A percentile compares a stretch with the other conserved stretches of the same genome.
Evolutionary conservation across 2,113 vertebrate species (phyloP).

Genomic region (Carollia perspicillata): DNA sequence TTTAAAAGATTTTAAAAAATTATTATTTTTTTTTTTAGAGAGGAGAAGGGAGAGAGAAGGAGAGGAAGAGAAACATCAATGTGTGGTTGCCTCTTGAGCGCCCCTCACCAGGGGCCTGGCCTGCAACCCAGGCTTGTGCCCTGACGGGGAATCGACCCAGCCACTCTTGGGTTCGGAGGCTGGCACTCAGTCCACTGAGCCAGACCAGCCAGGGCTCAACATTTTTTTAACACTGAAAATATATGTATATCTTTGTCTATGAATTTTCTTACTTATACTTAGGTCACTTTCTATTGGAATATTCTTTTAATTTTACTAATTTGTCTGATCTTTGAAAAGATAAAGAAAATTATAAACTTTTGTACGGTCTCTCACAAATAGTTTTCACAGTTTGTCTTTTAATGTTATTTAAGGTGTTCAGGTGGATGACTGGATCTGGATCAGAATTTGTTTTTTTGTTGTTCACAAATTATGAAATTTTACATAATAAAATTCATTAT

Average conservation of each 20-base stretch:
- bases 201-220: no score
- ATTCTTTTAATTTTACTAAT: not conserved
- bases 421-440: not conserved
- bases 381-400: constrained; percentile 29
- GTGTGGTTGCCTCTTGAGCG: no score
- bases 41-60: no score
- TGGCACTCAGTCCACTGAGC: no score
- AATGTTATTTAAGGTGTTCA: constrained; percentile 6
- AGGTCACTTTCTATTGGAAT: not conserved
- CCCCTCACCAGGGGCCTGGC: no score
- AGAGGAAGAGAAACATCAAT: no score
- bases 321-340: not conserved
- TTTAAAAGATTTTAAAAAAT: not conserved
- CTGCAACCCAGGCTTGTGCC: no score
- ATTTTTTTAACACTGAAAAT: not conserved
- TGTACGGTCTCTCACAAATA: not conserved
- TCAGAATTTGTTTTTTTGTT: not conserved
- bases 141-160: no score
- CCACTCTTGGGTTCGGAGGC: no score
- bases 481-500: constrained; percentile 15
- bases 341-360: not conserved
- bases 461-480: constrained; percentile 16
- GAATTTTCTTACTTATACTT: not conserved
- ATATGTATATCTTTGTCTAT: not conserved
- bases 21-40: no score